A percentile compares a stretch with the other conserved stretches of the same genome.
Conservation (phyloP, 2,113 vertebrate genomes). For the Anseranas semipalmata region DNA sequence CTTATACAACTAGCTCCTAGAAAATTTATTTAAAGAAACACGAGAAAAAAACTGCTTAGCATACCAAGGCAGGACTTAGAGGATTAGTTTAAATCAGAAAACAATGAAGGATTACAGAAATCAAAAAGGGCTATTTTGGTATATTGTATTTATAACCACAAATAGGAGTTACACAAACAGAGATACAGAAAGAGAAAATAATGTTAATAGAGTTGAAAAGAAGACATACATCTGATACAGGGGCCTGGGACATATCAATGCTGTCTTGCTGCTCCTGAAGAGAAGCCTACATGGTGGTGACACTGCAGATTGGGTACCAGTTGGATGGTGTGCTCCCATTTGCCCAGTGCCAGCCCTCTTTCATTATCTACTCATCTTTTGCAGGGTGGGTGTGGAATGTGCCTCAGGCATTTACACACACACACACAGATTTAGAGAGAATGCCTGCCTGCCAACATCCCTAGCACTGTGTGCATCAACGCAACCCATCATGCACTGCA, state of each 20-base stretch:
- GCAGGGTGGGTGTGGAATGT: rapidly evolving
- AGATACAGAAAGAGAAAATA: neutral
- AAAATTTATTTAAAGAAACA: neutral
- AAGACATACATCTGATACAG: neutral
- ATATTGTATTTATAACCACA: neutral
- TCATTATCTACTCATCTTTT: rapidly evolving
- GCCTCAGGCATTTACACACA: neutral
- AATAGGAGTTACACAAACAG: neutral
- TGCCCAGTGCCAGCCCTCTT: neutral
- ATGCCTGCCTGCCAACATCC: neutral
- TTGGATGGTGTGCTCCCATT: rapidly evolving
- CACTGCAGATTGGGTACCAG: rapidly evolving
- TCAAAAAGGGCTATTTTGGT: neutral
- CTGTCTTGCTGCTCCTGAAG: neutral
- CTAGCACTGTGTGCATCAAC: neutral
- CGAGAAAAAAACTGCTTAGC: neutral
- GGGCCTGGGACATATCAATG: neutral
- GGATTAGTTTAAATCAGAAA: slow-evolving; percentile 6
- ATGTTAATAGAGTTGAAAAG: neutral
- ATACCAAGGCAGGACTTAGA: neutral
- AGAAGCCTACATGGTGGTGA: rapidly evolving
- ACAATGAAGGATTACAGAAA: neutral
- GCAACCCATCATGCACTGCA: rapidly evolving
- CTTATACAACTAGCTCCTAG: neutral
- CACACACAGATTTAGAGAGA: neutral